phyloP scores from a whole-genome alignment of 2,113 vertebrate species.

The Poeciliopsis prolifica region DNA sequence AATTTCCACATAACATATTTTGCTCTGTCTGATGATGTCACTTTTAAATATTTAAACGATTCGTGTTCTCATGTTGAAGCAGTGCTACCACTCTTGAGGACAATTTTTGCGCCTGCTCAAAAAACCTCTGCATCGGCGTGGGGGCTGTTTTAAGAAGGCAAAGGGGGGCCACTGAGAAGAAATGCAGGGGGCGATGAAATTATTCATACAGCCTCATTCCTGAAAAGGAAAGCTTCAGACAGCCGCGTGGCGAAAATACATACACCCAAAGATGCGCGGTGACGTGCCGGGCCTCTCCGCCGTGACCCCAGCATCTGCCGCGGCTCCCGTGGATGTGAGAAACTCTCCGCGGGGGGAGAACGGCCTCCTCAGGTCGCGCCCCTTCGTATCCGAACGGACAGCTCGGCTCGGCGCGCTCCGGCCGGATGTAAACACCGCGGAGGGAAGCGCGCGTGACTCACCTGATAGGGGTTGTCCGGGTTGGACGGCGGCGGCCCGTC shows the following conservation, averaged over 20 bases:
- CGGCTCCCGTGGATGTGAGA: constrained; percentile 68
- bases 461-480: constrained; percentile 91
- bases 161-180: constrained; percentile 20
- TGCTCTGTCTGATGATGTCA: too few species aligned
- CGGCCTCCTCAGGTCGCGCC: constrained; percentile 41
- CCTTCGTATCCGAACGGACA: constrained; percentile 60
- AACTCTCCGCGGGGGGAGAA: constrained; percentile 14
- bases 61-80: too few species aligned
- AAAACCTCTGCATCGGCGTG: background rate
- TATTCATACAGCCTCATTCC: constrained; percentile 65
- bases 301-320: constrained; percentile 76
- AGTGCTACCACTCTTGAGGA: too few species aligned
- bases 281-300: constrained; percentile 60
- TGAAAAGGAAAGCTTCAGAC: constrained; percentile 71
- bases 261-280: constrained; percentile 59
- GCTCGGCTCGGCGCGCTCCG: background rate
- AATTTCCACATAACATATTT: too few species aligned
- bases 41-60: too few species aligned
- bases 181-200: constrained; percentile 48
- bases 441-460: constrained; percentile 69
- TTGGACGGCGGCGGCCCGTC: constrained; percentile 79
- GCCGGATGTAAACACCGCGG: constrained; percentile 1
- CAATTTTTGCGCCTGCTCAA: too few species aligned
- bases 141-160: constrained; percentile 51
- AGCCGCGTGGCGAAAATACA: constrained; percentile 37